A percentile compares a stretch with the other conserved stretches of the same genome.
Evolutionary conservation across 2,113 vertebrate genomes (phyloP).

Genomic region (Alexandromys fortis): DNA sequence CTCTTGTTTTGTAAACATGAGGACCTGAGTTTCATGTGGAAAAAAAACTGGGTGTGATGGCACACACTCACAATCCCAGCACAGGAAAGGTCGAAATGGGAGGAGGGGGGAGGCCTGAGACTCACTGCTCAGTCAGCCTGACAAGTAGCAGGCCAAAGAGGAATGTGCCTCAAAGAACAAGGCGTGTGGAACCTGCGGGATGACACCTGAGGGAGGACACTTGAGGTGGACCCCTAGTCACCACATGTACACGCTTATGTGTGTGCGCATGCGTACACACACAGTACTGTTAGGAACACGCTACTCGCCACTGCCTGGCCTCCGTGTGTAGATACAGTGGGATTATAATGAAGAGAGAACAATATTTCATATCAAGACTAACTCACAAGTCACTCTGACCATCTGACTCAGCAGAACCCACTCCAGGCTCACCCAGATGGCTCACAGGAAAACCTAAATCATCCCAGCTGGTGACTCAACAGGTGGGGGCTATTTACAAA

Average conservation of each 20-base stretch:
- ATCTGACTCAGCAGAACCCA: not conserved
- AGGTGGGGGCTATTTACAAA: constrained; percentile 1
- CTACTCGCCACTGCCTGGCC: not conserved
- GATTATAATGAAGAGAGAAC: not conserved
- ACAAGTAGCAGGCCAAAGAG: not conserved
- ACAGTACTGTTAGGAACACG: not conserved
- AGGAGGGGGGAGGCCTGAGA: too few relatives aligned
- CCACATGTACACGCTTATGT: not conserved
- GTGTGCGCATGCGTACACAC: not conserved
- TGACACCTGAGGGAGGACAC: too few relatives aligned
- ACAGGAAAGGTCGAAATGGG: too few relatives aligned
- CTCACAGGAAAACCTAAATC: constrained; percentile 38
- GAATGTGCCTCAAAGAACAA: not conserved
- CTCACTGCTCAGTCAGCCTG: not conserved
- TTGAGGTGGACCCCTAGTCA: too few relatives aligned
- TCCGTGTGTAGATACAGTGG: not conserved
- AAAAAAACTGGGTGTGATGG: not conserved
- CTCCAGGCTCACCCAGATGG: not conserved
- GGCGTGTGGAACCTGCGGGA: not conserved
- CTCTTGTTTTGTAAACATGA: not conserved
- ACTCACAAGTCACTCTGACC: not conserved
- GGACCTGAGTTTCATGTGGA: not conserved
- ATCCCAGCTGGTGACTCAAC: not conserved
- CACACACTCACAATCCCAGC: not conserved
- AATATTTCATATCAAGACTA: not conserved